Percentiles rank a stretch among this genome's conserved stretches.
phyloP scores from a whole-genome alignment of 2,888 invertebrate species.

The Linnaemya vulpina region DNA sequence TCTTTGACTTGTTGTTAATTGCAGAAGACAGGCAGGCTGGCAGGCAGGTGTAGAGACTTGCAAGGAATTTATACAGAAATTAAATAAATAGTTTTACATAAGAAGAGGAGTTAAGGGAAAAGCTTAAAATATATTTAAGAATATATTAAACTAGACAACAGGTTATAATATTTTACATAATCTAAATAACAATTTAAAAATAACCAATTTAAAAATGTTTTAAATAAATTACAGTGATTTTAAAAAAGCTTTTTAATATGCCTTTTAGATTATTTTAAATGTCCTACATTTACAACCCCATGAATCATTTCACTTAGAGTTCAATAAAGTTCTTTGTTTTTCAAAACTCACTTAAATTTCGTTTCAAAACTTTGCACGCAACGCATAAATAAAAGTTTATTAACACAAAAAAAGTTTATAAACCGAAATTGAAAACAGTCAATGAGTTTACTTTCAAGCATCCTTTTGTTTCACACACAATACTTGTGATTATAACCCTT shows the following conservation, averaged over 20 bases:
- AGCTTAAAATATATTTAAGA: background rate
- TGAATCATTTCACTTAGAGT: constrained; percentile 19
- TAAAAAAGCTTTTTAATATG: background rate
- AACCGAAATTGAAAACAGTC: constrained; percentile 39
- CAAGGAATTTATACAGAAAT: background rate
- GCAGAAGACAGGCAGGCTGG: background rate
- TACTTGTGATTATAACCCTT: constrained; percentile 9
- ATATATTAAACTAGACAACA: too few relatives aligned
- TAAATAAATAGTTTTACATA: constrained; percentile 1
- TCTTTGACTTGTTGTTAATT: constrained; percentile 33
- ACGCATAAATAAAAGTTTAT: constrained; percentile 63
- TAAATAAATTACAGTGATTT: background rate
- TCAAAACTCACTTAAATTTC: constrained; percentile 37
- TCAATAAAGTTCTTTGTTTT: background rate
- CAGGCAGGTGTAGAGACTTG: background rate
- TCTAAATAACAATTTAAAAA: background rate
- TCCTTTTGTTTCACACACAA: constrained; percentile 58
- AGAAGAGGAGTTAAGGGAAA: too few relatives aligned
- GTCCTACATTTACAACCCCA: background rate
- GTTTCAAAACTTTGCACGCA: constrained; percentile 65
- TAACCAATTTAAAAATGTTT: background rate
- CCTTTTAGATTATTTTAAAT: background rate
- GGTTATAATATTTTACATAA: background rate
- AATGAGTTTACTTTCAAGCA: constrained; percentile 63
- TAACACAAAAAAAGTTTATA: background rate